A percentile compares a stretch with the other conserved stretches of the same genome.
Evolutionary conservation across 2,113 vertebrate species (phyloP).

Genomic region (Brachionichthys hirsutus): DNA sequence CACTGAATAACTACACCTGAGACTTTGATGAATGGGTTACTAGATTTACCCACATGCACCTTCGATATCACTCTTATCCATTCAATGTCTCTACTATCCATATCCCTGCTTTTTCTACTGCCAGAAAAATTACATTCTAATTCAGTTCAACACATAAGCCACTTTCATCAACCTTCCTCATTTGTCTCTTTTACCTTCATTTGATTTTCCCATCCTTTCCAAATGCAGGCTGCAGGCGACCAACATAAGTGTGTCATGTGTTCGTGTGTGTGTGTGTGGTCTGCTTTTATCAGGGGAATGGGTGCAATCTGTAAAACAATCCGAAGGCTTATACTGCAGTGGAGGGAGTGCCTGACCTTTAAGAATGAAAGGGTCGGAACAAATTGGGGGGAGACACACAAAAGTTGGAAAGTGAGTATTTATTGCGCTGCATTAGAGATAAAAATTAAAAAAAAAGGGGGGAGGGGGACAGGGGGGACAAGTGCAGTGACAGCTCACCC

Average conservation of each 20-base stretch:
- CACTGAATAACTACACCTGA: slow-evolving; percentile 11
- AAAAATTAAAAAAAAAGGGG: slow-evolving; percentile 7
- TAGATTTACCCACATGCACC: slow-evolving; percentile 10
- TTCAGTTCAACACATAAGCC: slow-evolving; percentile 49
- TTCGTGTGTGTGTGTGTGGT: slow-evolving; percentile 26
- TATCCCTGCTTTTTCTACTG: not conserved
- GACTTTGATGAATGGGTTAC: slow-evolving; percentile 28
- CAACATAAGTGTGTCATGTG: slow-evolving; percentile 2
- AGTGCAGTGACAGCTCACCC: not conserved
- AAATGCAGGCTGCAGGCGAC: slow-evolving; percentile 3
- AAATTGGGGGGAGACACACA: not conserved
- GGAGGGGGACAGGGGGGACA: not conserved
- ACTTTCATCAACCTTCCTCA: slow-evolving; percentile 32
- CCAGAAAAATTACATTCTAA: slow-evolving; percentile 38
- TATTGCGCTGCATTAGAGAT: slow-evolving; percentile 1
- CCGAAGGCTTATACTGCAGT: slow-evolving; percentile 37
- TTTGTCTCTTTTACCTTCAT: slow-evolving; percentile 43
- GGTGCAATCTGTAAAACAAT: slow-evolving; percentile 52
- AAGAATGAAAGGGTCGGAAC: slow-evolving; percentile 4
- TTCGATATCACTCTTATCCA: slow-evolving; percentile 4
- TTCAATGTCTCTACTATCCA: slow-evolving; percentile 6
- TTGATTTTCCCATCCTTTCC: slow-evolving; percentile 16
- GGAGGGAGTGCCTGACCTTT: not conserved
- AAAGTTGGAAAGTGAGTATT: slow-evolving; percentile 12
- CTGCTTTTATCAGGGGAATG: slow-evolving; percentile 30